Base-by-base conservation (phyloP, 2,113 vertebrate species). In the Loxodonta africana region DNA sequence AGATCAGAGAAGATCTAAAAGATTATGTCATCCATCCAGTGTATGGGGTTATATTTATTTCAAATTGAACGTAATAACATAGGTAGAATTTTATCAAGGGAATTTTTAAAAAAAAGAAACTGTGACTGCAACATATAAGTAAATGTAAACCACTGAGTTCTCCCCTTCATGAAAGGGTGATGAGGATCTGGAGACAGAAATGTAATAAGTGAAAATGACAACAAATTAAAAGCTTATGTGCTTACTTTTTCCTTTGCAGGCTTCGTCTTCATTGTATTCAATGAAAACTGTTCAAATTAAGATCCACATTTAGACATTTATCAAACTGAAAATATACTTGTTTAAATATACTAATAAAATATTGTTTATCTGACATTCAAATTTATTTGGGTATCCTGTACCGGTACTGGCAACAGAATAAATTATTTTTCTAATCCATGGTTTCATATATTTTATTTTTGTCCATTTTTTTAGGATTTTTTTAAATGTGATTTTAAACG, bases 401-500 rank as follows among this genome's bases (percentile, higher is more conserved):
- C 67, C 93, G 48, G 74, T 33, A 62, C 51, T 57, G 76, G 2
- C 20, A 62, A 26, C 53, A 57, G 53, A 14, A 57, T 57, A 82
- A 67, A 71, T 87, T 96, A 0, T 73, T 89, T 25, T n/a, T 80
- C 1, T 57, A 62, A 76, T 21, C 2, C 33, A 44, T 23, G 3
- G 0, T 76, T 94, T 95, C 3, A 69, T 41, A 26, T 33, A 23
- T 91, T 91, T 84, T 93, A 85, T 25, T 74, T 86, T 77, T 63
- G 4, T 48, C 18, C 46, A 26, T 28, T 25, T 28, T 77, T 30
- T 94, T 48, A 93, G 15, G 5, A 25, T 77, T 53, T 15, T 67
- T 97, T 94, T 48, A 3, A 53, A 62, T 33, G 23, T 91, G 2
- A 3, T 28, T 94, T 90, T 83, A 63, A 94, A 95, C 71, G 8